A percentile compares a stretch with the other conserved stretches of the same genome.
Evolutionary conservation across 1,140 invertebrate genomes (phyloP).

Genomic region (Archegozetes longisetosus): DNA sequence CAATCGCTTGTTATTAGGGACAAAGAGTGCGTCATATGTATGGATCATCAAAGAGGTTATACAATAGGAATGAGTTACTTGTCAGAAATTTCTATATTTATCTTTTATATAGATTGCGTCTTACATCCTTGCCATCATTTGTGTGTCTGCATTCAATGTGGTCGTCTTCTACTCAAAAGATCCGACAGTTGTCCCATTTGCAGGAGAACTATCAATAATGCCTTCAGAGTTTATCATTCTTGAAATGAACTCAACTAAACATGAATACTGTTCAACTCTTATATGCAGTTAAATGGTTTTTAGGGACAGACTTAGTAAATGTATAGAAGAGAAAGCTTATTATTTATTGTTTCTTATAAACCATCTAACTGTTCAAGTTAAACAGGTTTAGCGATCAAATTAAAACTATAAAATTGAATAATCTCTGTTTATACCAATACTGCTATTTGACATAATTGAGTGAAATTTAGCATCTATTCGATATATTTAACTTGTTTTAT

Average conservation of each 20-base stretch:
- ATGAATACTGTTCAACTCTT: too few relatives aligned
- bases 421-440: too few relatives aligned
- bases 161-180: constrained; percentile 29
- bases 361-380: too few relatives aligned
- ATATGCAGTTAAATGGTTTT: too few relatives aligned
- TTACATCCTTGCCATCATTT: constrained; percentile 36
- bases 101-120: constrained; percentile 26
- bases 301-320: too few relatives aligned
- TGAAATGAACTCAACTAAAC: constrained; percentile 8
- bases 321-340: too few relatives aligned
- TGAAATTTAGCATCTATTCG: too few relatives aligned
- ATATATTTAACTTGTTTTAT: too few relatives aligned
- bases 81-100: not conserved
- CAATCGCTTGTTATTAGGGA: constrained; percentile 22
- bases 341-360: not conserved
- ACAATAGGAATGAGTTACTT: not conserved
- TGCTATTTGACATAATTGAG: too few relatives aligned
- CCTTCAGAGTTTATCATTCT: constrained; percentile 23
- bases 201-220: constrained; percentile 29
- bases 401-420: too few relatives aligned
- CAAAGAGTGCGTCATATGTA: constrained; percentile 36
- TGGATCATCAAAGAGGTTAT: constrained; percentile 29
- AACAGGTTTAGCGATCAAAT: too few relatives aligned
- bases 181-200: constrained; percentile 35
- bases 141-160: constrained; percentile 33